phyloP scores from a whole-genome alignment of 64 coral and sea anemone species.

The Pocillopora damicornis region DNA sequence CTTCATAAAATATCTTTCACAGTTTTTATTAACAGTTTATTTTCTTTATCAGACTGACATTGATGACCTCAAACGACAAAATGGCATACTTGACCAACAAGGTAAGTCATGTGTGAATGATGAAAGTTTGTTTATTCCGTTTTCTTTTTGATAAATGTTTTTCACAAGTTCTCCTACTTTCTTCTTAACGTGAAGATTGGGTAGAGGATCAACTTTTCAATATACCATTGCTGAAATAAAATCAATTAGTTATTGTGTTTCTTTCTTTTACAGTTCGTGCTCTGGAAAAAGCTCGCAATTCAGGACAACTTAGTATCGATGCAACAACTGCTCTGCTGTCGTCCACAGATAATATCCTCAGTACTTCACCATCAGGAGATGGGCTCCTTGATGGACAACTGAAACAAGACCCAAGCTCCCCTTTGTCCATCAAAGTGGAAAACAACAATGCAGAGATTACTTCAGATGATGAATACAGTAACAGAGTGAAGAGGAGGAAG shows the following conservation, averaged over 20 bases:
- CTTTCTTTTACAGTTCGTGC: slow-evolving; percentile 62
- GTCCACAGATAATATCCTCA: slow-evolving; percentile 60
- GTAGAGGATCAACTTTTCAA: too few species aligned
- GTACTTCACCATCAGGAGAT: slow-evolving; percentile 63
- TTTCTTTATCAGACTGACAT: slow-evolving; percentile 81
- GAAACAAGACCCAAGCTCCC: slow-evolving; percentile 51
- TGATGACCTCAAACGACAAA: slow-evolving; percentile 97
- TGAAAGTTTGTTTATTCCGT: neutral
- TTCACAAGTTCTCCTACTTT: too few species aligned
- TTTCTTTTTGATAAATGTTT: too few species aligned
- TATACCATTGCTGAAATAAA: too few species aligned
- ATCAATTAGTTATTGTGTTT: neutral
- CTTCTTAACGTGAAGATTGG: too few species aligned
- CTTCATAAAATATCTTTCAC: neutral
- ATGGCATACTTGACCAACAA: slow-evolving; percentile 96
- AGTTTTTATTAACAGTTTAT: neutral
- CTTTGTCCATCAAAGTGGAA: slow-evolving; percentile 71
- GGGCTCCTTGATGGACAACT: slow-evolving; percentile 58
- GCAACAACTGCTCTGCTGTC: slow-evolving; percentile 63
- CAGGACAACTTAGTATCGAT: slow-evolving; percentile 74
- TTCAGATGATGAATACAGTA: slow-evolving; percentile 83
- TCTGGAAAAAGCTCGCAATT: slow-evolving; percentile 74
- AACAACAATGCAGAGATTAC: slow-evolving; percentile 91
- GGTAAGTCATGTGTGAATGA: neutral
- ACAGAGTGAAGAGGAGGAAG: slow-evolving; percentile 79